Conservation (phyloP, 2,888 invertebrate genomes). For the Oligia latruncula region DNA sequence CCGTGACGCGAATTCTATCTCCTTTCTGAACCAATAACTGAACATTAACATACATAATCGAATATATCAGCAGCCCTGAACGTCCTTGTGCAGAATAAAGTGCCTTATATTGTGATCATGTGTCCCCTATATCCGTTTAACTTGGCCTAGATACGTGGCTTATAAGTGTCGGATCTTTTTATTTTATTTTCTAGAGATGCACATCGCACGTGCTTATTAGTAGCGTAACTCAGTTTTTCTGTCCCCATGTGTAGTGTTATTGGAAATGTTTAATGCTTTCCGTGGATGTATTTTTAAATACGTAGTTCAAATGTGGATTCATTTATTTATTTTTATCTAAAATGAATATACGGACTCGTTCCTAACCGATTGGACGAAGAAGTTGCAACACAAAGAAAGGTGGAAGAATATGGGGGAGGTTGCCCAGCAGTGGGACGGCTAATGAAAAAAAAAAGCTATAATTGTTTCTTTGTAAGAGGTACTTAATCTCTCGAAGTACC, state of each 20-base stretch:
- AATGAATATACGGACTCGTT: too few species aligned
- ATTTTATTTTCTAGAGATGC: conserved; percentile 20
- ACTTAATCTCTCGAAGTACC: too few species aligned
- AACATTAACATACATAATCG: conserved; percentile 34
- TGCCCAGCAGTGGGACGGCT: too few species aligned
- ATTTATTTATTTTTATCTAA: too few species aligned
- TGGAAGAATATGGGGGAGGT: too few species aligned
- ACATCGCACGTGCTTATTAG: conserved; percentile 20
- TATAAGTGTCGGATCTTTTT: conserved; percentile 14
- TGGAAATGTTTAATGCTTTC: background rate
- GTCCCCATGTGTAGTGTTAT: background rate
- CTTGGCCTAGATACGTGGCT: conserved; percentile 40
- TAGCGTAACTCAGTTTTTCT: conserved; percentile 13
- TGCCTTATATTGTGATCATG: conserved; percentile 38
- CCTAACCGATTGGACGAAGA: too few species aligned
- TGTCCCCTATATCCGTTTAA: conserved; percentile 38
- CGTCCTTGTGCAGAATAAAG: conserved; percentile 42
- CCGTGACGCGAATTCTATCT: background rate
- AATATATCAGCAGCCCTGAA: conserved; percentile 21
- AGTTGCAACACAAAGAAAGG: too few species aligned
- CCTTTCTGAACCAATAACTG: conserved; percentile 10
- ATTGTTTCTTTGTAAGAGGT: too few species aligned
- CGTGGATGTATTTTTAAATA: background rate
- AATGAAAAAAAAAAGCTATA: too few species aligned
- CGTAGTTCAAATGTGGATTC: background rate